Evolutionary conservation across 2,113 vertebrate genomes (phyloP).

Genomic region (Loxodonta africana): DNA sequence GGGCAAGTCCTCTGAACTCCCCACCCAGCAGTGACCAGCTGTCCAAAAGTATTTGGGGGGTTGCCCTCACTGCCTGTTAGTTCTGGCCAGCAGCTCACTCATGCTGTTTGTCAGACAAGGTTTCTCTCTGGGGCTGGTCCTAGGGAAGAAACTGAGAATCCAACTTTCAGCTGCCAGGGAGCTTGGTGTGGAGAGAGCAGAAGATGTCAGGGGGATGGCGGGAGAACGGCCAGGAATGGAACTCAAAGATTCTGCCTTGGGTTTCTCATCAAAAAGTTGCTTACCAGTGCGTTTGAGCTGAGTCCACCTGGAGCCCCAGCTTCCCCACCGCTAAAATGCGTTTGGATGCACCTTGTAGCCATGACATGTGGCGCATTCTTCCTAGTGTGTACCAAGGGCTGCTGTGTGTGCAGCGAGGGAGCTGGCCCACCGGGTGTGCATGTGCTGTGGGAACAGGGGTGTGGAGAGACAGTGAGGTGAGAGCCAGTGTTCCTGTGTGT

Average conservation of each 20-base stretch:
- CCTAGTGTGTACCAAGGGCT: neutral
- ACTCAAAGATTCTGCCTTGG: neutral
- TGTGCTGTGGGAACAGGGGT: neutral
- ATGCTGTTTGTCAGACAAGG: neutral
- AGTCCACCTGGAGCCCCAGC: neutral
- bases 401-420: neutral
- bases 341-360: fast-evolving
- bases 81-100: neutral
- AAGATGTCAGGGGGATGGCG: neutral
- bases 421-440: neutral
- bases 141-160: neutral
- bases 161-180: neutral
- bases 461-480: fast-evolving
- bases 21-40: neutral
- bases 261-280: neutral
- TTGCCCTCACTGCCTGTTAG: neutral
- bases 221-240: no score
- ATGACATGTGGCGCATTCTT: neutral
- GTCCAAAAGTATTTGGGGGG: neutral
- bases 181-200: neutral
- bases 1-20: neutral
- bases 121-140: neutral
- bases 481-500: neutral
- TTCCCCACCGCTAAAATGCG: neutral
- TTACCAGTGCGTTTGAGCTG: neutral